A percentile compares a stretch with the other conserved stretches of the same genome.
Conservation (phyloP, 2,888 invertebrate species). For the Brenthis daphne region DNA sequence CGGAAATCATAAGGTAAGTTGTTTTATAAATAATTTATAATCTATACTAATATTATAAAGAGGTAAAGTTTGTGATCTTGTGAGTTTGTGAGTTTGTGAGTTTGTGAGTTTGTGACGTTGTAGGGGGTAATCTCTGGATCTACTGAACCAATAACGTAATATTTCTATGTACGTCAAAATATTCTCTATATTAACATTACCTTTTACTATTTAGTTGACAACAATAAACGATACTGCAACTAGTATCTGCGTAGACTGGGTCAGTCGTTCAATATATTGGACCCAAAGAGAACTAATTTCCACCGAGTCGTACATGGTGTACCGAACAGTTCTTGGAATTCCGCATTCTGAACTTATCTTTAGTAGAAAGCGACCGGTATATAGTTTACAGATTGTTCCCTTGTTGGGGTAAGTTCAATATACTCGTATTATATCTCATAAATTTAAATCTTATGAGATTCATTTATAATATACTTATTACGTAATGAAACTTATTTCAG, state of each 20-base stretch:
- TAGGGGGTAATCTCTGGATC: no score
- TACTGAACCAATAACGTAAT: no score
- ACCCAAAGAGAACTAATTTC: conserved; percentile 83
- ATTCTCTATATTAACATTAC: background rate
- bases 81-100: no score
- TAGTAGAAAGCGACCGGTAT: conserved; percentile 80
- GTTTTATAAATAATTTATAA: background rate
- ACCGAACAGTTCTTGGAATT: conserved; percentile 85
- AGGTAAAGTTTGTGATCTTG: no score
- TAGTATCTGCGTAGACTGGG: conserved; percentile 93
- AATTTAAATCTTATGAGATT: no score
- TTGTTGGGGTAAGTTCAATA: conserved; percentile 82
- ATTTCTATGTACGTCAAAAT: background rate
- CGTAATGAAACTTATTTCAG: conserved; percentile 62
- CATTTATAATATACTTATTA: background rate
- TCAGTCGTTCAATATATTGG: conserved; percentile 92
- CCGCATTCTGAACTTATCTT: conserved; percentile 67
- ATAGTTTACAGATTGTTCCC: conserved; percentile 88
- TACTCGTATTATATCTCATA: no score
- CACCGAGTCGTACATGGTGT: conserved; percentile 79
- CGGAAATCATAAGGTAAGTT: conserved; percentile 71
- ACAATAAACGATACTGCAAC: conserved; percentile 76
- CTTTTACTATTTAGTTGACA: conserved; percentile 53
- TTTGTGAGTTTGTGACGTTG: no score
- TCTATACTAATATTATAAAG: no score